Percentiles rank a stretch among this genome's conserved stretches.
phyloP scores from a whole-genome alignment of 2,888 invertebrate genomes.

The Cynaeus angustus region DNA sequence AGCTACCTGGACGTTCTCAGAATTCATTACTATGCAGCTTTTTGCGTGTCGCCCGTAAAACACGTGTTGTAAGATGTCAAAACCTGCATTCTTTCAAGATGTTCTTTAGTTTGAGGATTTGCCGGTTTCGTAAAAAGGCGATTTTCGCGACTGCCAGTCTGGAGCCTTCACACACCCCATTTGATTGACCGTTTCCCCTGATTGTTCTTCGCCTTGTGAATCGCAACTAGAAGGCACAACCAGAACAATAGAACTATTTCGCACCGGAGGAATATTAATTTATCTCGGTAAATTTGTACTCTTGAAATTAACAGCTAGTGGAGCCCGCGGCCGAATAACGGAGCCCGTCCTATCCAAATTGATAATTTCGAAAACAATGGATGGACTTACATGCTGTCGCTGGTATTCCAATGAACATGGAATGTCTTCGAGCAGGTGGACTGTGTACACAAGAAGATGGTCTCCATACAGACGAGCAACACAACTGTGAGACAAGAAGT shows the following conservation, averaged over 20 bases:
- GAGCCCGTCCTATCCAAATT: slow-evolving; percentile 31
- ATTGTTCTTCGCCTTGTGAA: slow-evolving; percentile 29
- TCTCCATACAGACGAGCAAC: slow-evolving; percentile 75
- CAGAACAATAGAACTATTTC: slow-evolving; percentile 38
- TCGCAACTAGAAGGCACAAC: slow-evolving; percentile 39
- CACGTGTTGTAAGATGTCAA: slow-evolving; percentile 52
- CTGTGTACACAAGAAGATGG: slow-evolving; percentile 75
- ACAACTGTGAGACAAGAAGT: slow-evolving; percentile 75
- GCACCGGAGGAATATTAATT: slow-evolving; percentile 35
- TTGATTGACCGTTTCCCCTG: slow-evolving; percentile 42
- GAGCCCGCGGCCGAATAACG: slow-evolving; percentile 39
- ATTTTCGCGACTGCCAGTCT: slow-evolving; percentile 45
- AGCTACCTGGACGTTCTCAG: slow-evolving; percentile 51
- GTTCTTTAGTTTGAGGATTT: slow-evolving; percentile 35
- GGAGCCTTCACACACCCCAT: slow-evolving; percentile 39
- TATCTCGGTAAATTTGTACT: slow-evolving; percentile 28
- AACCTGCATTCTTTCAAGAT: slow-evolving; percentile 51
- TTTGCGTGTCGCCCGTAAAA: slow-evolving; percentile 52
- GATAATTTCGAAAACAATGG: slow-evolving; percentile 35
- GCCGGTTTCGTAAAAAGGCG: slow-evolving; percentile 47
- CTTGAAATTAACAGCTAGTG: slow-evolving; percentile 43
- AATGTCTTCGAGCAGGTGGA: slow-evolving; percentile 87
- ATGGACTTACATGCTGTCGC: slow-evolving; percentile 84
- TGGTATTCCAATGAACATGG: slow-evolving; percentile 93
- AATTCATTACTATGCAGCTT: slow-evolving; percentile 52